phyloP scores from a whole-genome alignment of 2,888 invertebrate species.

The Pollenia labialis region DNA sequence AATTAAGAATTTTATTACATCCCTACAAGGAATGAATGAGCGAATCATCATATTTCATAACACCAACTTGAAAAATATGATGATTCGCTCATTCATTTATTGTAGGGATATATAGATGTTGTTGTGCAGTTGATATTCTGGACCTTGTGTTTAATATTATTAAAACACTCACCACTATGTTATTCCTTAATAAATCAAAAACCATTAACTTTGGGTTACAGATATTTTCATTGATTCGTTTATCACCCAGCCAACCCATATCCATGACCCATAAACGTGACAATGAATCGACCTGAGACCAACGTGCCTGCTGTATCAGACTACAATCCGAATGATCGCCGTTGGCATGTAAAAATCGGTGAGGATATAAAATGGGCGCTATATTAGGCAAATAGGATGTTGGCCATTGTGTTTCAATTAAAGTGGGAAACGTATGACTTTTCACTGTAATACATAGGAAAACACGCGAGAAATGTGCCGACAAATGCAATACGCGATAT shows the following conservation, averaged over 20 bases:
- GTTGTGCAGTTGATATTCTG: too few species aligned
- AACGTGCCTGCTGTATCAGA: slow-evolving; percentile 80
- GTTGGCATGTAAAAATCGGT: slow-evolving; percentile 76
- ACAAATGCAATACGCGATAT: slow-evolving; percentile 80
- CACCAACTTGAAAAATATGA: too few species aligned
- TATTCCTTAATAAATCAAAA: slow-evolving; percentile 80
- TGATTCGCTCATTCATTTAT: too few species aligned
- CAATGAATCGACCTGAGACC: slow-evolving; percentile 81
- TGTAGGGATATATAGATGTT: too few species aligned
- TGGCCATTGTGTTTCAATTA: slow-evolving; percentile 81
- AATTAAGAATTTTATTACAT: too few species aligned
- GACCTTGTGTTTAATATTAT: neutral
- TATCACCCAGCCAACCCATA: slow-evolving; percentile 75
- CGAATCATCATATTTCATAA: too few species aligned
- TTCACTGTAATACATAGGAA: slow-evolving; percentile 79
- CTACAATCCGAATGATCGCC: slow-evolving; percentile 77
- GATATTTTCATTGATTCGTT: slow-evolving; percentile 44
- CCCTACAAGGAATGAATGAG: too few species aligned
- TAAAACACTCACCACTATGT: slow-evolving; percentile 76
- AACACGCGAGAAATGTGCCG: slow-evolving; percentile 80
- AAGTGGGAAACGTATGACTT: slow-evolving; percentile 77
- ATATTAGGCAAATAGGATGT: slow-evolving; percentile 78
- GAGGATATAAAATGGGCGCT: slow-evolving; percentile 77
- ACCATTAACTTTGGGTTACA: slow-evolving; percentile 81
- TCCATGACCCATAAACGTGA: slow-evolving; percentile 82